phyloP scores from a whole-genome alignment of 2,888 invertebrate species.

The Ryuthela nishihirai region DNA sequence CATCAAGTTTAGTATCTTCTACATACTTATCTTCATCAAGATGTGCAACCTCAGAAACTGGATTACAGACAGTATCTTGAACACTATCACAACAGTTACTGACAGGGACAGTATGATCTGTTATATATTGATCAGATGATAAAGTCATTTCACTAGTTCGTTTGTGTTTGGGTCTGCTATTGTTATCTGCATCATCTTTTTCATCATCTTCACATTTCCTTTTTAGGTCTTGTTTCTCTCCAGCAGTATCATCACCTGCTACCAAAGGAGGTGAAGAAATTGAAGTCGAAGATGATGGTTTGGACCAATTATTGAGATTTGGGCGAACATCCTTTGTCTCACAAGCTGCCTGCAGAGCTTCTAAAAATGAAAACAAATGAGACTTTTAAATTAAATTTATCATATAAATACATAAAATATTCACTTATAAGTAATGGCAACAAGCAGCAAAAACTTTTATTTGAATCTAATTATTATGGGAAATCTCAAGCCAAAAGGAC shows the following conservation, averaged over 20 bases:
- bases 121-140: slow-evolving; percentile 14
- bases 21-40: too few relatives aligned
- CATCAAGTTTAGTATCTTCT: too few relatives aligned
- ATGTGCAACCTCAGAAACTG: too few relatives aligned
- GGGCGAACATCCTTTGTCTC: slow-evolving; percentile 18
- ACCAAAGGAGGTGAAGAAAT: background rate
- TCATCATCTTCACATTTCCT: slow-evolving; percentile 23
- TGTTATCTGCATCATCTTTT: slow-evolving; percentile 1
- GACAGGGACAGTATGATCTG: slow-evolving; percentile 7
- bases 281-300: background rate
- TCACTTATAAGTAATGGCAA: background rate
- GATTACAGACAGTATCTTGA: too few relatives aligned
- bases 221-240: slow-evolving; percentile 15
- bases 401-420: background rate
- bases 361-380: slow-evolving; percentile 12
- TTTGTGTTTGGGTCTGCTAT: slow-evolving; percentile 17
- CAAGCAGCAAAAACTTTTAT: too few relatives aligned
- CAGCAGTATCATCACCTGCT: slow-evolving; percentile 7
- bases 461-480: too few relatives aligned
- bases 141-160: slow-evolving; percentile 18
- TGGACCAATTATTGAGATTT: slow-evolving; percentile 6
- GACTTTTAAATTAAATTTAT: background rate
- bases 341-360: slow-evolving; percentile 27
- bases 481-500: too few relatives aligned
- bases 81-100: slow-evolving; percentile 17